These are phyloP conservation scores for Ptiloglossa arizonensis DNA, from an alignment of 1,140 invertebrate genomes.

Conservation along the genomic window DNA sequence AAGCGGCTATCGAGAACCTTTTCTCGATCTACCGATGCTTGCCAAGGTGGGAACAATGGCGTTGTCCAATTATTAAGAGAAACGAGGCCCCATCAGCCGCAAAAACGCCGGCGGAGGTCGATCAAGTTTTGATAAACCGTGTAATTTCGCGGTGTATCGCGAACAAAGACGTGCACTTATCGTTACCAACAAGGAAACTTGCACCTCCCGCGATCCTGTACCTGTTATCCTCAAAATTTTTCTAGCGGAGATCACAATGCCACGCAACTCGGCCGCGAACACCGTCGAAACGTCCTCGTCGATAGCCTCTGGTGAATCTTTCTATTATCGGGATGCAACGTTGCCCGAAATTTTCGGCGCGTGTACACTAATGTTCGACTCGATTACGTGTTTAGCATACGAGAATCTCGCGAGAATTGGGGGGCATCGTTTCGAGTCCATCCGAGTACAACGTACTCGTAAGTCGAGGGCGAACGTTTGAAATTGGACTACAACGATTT, in stretches of 20 bases:
- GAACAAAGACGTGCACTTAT: slow-evolving; percentile 56
- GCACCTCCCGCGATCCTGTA: slow-evolving; percentile 28
- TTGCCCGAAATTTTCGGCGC: too few species aligned
- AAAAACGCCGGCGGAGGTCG: slow-evolving; percentile 50
- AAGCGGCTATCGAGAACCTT: slow-evolving; percentile 48
- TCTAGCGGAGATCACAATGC: background rate
- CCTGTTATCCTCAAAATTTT: slow-evolving; percentile 29
- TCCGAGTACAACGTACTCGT: too few species aligned
- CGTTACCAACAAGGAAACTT: slow-evolving; percentile 51
- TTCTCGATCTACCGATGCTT: slow-evolving; percentile 49
- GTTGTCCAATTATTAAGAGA: slow-evolving; percentile 59
- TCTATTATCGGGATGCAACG: too few species aligned
- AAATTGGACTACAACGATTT: too few species aligned
- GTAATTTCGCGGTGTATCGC: slow-evolving; percentile 52
- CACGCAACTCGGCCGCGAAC: background rate
- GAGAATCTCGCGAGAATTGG: too few species aligned
- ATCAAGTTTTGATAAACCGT: slow-evolving; percentile 57
- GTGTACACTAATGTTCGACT: too few species aligned
- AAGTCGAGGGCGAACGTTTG: too few species aligned
- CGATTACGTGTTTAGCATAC: too few species aligned
- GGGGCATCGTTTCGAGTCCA: too few species aligned
- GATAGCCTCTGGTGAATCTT: background rate
- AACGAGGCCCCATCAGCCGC: slow-evolving; percentile 41
- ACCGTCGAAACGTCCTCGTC: too few species aligned
- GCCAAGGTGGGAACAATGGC: slow-evolving; percentile 53